Base-by-base conservation (phyloP, 1,140 invertebrate species). In the Caerostris darwini region DNA sequence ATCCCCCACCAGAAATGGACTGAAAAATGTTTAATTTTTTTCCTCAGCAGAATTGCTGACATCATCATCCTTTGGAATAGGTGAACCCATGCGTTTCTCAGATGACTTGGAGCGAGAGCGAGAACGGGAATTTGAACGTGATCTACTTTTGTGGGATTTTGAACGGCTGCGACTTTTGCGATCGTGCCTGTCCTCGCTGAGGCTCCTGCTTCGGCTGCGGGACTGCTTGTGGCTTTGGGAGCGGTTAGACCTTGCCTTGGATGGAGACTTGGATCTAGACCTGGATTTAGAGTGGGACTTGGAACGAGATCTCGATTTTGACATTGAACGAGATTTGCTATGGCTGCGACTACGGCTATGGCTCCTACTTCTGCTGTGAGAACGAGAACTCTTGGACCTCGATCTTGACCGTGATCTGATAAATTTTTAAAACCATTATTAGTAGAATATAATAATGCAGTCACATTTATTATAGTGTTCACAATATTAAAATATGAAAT, bases 321-420 rank as follows among this genome's bases (percentile, higher is more conserved):
- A 96, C 95, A 95, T 88, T 6, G 85, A 89, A 0, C 82, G 83
- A 59, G 92, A 87, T 54, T 93, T 93, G 83, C 92, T 94, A 12
- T 95, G 12, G 8, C 92, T 93, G 56, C 64, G 95, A 96, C 96
- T 89, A 95, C 92, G 7, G 96, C 71, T 34, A 34, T 34, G 34
- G 34, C 34, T 34, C 83, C 95, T 93, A 2, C 96, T 96, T 82
- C 95, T 94, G 53, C 96, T 96, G 71, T 95, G 91, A 56, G 96
- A 96, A 77, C 95, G 86, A 12, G 95, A 95, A 10, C 95, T 96
- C n/a, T 95, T 95, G 6, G 96, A 96, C 7, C 96, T 94, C 12
- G 95, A 96, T 59, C 94, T 94, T 8, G 92, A 90, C 3, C 93
- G 83, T 10, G 90, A 95, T 57, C 69, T 88, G n/a, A 69, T 34